Base-by-base conservation (phyloP, 2,113 vertebrate species). In the Hippocampus mohnikei region DNA sequence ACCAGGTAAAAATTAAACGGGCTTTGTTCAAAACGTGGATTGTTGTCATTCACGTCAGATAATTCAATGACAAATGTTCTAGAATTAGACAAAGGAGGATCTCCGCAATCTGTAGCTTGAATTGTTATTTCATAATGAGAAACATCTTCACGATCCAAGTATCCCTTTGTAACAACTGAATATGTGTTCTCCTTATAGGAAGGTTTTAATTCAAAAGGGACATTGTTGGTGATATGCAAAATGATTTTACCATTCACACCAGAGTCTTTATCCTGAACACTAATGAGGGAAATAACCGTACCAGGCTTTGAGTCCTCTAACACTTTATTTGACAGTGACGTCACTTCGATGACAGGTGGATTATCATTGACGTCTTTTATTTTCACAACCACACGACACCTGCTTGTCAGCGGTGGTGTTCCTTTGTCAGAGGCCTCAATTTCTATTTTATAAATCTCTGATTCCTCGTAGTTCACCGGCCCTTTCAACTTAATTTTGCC, bases 271-370 rank as follows among this genome's bases (percentile, higher is more conserved):
- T 91, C 89, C 21, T 7, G 3, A 0, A 85, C 81, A 72, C 78
- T 89, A 3, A 91, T 78, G 0, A 91, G 60, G 0, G 87, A 83
- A 2, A 91, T 72, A 0, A 77, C 79, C 0, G 88, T 90, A 11
- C 88, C 88, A 2, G 65, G 52, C 67, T 76, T 81, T 0, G 83
- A 62, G 50, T 90, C 71, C 33, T 91, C 89, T 0, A 82, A 64
- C n/a, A 96, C 84, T 1, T 93, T 89, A 59, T 86, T 93, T 55
- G 95, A 95, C 73, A 95, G 75, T 1, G 94, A 95, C 0, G 93
- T 95, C 33, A 97, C 87, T 25, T 94, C 88, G 70, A 97, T 93
- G 27, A 95, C 91, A 0, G 95, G 95, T 3, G 84, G 84, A 1
- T 97, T 96, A 62, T 92, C 91, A 61, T 92, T 92, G 2, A 85